phyloP scores from a whole-genome alignment of 1,140 invertebrate species.

The Drosophila kanapiae region DNA sequence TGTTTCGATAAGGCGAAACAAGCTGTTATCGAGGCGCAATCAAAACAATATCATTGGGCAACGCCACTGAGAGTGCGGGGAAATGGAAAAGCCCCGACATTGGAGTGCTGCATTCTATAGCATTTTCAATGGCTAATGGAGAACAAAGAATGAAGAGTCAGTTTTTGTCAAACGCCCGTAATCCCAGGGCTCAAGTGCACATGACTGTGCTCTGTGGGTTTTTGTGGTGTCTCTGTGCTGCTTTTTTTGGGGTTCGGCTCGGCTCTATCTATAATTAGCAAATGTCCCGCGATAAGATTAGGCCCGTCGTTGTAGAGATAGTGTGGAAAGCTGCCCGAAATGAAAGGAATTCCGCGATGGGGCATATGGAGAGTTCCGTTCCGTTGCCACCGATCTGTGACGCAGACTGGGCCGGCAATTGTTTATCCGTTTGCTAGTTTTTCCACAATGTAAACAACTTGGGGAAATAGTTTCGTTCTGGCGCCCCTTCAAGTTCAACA shows the following conservation, averaged over 20 bases:
- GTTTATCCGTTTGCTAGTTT: conserved; percentile 24
- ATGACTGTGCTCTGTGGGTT: conserved; percentile 15
- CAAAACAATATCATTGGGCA: conserved; percentile 61
- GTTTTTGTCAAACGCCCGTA: conserved; percentile 20
- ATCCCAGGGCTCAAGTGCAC: conserved; percentile 47
- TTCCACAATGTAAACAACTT: conserved; percentile 38
- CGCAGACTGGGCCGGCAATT: conserved; percentile 33
- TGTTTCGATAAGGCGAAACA: conserved; percentile 68
- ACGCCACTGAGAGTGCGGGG: not conserved
- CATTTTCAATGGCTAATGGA: conserved; percentile 7
- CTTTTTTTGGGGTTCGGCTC: conserved; percentile 31
- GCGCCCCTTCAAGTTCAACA: conserved; percentile 29
- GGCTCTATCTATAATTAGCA: conserved; percentile 75
- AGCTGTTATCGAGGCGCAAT: conserved; percentile 69
- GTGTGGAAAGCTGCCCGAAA: conserved; percentile 40
- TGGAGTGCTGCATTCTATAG: conserved; percentile 34
- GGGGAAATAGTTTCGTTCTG: conserved; percentile 29
- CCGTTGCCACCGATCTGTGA: not conserved
- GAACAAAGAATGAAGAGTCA: not conserved
- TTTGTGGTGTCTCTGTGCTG: not conserved
- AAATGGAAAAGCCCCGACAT: conserved; percentile 15
- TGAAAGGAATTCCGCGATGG: conserved; percentile 39
- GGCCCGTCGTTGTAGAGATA: conserved; percentile 22
- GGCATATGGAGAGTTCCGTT: conserved; percentile 27
- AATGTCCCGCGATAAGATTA: conserved; percentile 72